Percentiles rank a stretch among this genome's conserved stretches.
phyloP scores from a whole-genome alignment of 2,113 vertebrate species.

The Perognathus longimembris region DNA sequence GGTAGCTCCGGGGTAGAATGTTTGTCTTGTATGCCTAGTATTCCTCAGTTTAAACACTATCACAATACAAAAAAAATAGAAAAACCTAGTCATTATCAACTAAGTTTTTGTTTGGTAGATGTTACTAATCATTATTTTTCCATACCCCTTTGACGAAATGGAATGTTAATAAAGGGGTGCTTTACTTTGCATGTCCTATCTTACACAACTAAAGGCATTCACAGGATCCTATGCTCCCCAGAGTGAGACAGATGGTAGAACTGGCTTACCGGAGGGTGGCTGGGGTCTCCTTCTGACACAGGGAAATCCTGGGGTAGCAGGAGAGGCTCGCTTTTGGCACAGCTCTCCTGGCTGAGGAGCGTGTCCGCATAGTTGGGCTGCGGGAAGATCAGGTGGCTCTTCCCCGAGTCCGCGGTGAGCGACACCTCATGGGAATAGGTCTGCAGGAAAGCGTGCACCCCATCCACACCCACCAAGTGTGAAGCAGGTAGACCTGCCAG shows the following conservation, averaged over 20 bases:
- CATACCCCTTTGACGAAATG: neutral
- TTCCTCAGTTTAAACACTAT: neutral
- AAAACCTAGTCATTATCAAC: neutral
- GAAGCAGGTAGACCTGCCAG: constrained; percentile 38
- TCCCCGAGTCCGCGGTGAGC: too few species aligned
- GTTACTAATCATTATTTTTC: neutral
- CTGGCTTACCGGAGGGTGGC: constrained; percentile 74
- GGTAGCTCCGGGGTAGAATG: neutral
- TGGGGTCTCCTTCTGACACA: too few species aligned
- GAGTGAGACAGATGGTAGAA: neutral
- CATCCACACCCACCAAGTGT: too few species aligned
- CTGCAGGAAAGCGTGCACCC: too few species aligned
- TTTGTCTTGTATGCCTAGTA: neutral
- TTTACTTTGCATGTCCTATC: neutral
- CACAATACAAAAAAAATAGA: neutral
- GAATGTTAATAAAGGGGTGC: neutral
- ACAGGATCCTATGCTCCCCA: neutral
- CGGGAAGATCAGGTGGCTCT: too few species aligned
- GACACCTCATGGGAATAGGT: too few species aligned
- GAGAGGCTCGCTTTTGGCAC: too few species aligned
- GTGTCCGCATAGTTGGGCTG: too few species aligned
- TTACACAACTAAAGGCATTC: constrained; percentile 17
- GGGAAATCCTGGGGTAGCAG: too few species aligned
- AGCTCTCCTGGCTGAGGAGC: too few species aligned
- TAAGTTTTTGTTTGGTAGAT: neutral